Percentiles rank a stretch among this genome's conserved stretches.
Evolutionary conservation across 2,113 vertebrate genomes (phyloP).

Genomic region (Pan troglodytes): DNA sequence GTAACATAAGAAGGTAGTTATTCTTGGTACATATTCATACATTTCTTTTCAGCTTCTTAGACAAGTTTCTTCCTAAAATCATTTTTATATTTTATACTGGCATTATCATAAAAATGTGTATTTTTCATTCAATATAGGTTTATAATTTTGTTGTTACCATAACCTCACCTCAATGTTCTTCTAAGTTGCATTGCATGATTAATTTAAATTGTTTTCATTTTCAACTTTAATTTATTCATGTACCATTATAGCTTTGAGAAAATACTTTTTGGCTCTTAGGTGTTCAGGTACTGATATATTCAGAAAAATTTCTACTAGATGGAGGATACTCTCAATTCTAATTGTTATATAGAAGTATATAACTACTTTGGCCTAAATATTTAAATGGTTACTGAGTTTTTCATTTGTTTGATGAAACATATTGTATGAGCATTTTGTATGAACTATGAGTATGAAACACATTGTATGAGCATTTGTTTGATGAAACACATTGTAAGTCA

Average conservation of each 20-base stretch:
- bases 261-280: background rate
- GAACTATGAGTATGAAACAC: too few relatives aligned
- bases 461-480: background rate
- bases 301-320: background rate
- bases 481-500: background rate
- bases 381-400: background rate
- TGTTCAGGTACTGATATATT: background rate
- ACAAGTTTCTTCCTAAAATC: background rate
- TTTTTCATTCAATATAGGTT: background rate
- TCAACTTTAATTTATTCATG: background rate
- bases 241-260: background rate
- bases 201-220: background rate
- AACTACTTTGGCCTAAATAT: conserved; percentile 29
- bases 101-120: background rate
- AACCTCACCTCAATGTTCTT: background rate
- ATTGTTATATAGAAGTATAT: background rate
- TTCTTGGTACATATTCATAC: background rate
- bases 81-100: background rate
- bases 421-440: too few relatives aligned
- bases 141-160: background rate
- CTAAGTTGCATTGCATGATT: background rate
- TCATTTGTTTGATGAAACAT: background rate
- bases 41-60: background rate
- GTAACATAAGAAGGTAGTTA: background rate
- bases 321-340: background rate